Conservation (phyloP, 2,888 invertebrate genomes). For the Stenolophus ochropezus region DNA sequence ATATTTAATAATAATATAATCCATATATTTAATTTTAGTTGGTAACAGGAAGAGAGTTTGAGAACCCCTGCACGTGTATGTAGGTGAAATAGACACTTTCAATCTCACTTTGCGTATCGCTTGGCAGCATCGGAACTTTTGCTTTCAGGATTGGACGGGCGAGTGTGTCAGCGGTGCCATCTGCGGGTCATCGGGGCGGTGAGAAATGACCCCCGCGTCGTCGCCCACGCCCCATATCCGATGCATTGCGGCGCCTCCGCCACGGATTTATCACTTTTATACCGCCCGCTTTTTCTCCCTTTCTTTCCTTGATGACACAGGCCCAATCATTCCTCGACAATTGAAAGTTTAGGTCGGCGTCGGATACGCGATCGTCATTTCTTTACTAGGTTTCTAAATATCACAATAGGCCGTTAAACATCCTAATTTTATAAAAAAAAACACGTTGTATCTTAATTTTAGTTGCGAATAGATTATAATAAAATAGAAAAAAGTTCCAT, state of each 20-base stretch:
- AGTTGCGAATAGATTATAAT: too few relatives aligned
- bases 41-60: too few relatives aligned
- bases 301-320: conserved; percentile 9
- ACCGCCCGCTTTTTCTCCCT: conserved; percentile 2
- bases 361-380: too few relatives aligned
- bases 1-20: too few relatives aligned
- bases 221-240: conserved; percentile 22
- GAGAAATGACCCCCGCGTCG: neutral
- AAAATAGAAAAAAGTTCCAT: too few relatives aligned
- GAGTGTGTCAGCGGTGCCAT: neutral
- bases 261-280: conserved; percentile 44
- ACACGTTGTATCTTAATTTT: too few relatives aligned
- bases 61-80: too few relatives aligned
- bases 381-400: too few relatives aligned
- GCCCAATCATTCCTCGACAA: conserved; percentile 18
- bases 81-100: neutral
- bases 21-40: too few relatives aligned
- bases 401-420: too few relatives aligned
- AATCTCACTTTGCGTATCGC: neutral
- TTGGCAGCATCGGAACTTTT: neutral
- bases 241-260: conserved; percentile 42
- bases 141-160: neutral
- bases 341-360: conserved; percentile 9
- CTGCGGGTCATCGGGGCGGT: neutral
- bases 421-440: too few relatives aligned